Conservation (phyloP, 1,140 invertebrate genomes). For the Trachelipus rathkii region DNA sequence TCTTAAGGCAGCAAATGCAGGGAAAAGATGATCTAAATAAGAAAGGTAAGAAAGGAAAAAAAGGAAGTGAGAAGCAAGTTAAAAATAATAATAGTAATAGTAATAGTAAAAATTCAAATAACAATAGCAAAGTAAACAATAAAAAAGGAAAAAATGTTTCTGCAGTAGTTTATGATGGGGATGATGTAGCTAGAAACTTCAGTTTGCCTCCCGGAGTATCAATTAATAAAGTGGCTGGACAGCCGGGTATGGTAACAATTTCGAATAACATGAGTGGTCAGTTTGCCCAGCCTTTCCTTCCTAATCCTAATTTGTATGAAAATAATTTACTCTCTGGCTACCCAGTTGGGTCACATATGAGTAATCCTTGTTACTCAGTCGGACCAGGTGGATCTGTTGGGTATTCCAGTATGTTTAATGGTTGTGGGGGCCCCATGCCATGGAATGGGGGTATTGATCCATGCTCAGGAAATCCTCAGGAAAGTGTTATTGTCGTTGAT, state of each 20-base stretch:
- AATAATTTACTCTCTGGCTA: slow-evolving; percentile 30
- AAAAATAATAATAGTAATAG: neutral
- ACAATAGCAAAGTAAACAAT: neutral
- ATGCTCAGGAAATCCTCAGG: slow-evolving; percentile 7
- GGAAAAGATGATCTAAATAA: slow-evolving; percentile 48
- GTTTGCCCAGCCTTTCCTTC: slow-evolving; percentile 38
- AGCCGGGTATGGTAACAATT: slow-evolving; percentile 44
- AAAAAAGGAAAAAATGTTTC: slow-evolving; percentile 28
- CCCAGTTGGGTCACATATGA: neutral
- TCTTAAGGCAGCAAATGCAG: slow-evolving; percentile 47
- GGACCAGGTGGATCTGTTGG: slow-evolving; percentile 2
- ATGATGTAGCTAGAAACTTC: slow-evolving; percentile 37
- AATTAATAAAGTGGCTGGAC: slow-evolving; percentile 45
- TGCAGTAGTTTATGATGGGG: slow-evolving; percentile 40
- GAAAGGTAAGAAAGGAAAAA: slow-evolving; percentile 45
- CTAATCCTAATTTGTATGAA: slow-evolving; percentile 38
- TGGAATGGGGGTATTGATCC: neutral
- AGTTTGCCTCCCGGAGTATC: slow-evolving; percentile 43
- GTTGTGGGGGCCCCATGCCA: neutral
- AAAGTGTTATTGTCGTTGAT: slow-evolving; percentile 39
- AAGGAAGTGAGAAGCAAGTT: neutral
- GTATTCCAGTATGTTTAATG: neutral
- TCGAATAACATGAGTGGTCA: slow-evolving; percentile 42
- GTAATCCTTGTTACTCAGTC: neutral
- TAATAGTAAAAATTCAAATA: too few species aligned